These are phyloP conservation scores for Psammodynastes pulverulentus DNA, from an alignment of 2,113 vertebrate genomes.

Conservation along the genomic window DNA sequence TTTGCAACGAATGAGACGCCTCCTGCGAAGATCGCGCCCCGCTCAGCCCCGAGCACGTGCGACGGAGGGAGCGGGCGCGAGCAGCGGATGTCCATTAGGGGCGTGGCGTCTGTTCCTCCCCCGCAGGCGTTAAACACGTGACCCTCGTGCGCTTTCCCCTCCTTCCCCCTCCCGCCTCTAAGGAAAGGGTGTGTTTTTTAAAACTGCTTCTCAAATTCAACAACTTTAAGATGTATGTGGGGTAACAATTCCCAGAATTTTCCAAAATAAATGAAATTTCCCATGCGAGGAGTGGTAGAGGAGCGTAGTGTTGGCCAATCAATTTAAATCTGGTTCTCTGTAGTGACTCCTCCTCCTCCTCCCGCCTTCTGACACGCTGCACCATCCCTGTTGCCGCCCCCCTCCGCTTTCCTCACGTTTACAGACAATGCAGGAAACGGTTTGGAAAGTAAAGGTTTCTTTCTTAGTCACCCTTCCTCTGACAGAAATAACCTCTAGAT, in stretches of 20 bases:
- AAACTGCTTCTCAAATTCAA: no score
- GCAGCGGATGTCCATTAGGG: not conserved
- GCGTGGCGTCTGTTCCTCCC: not conserved
- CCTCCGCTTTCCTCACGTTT: not conserved
- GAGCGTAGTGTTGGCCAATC: not conserved
- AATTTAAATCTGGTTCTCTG: not conserved
- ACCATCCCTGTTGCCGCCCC: not conserved
- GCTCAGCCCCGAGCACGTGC: not conserved
- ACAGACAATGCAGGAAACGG: not conserved
- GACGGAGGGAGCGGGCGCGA: no score
- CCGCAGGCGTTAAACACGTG: not conserved
- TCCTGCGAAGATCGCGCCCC: not conserved
- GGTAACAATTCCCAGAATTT: not conserved
- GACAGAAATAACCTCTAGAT: not conserved
- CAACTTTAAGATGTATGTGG: not conserved
- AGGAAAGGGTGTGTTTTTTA: not conserved
- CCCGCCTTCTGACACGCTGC: not conserved
- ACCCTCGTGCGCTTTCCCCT: not conserved
- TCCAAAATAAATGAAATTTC: not conserved
- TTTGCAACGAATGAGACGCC: not conserved
- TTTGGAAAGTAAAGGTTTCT: not conserved
- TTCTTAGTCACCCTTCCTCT: not conserved
- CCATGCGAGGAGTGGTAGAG: not conserved
- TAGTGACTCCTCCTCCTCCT: not conserved
- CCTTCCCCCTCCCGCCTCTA: rapidly evolving